Evolutionary conservation across 2,113 vertebrate species (phyloP).

Genomic region (Sorex araneus): DNA sequence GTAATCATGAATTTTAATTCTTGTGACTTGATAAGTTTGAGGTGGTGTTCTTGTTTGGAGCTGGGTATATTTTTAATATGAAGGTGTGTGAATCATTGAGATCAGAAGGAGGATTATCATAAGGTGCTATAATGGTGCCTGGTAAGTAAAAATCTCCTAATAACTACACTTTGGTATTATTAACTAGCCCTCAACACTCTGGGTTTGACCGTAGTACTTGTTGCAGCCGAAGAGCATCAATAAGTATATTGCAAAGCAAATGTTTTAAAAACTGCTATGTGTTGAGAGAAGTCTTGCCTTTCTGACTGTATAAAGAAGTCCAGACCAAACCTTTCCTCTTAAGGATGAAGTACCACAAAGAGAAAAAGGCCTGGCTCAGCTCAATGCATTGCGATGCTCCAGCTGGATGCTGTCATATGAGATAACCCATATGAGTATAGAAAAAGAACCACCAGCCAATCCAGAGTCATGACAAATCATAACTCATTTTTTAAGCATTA

Average conservation of each 20-base stretch:
- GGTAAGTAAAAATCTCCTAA: background rate
- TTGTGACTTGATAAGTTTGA: background rate
- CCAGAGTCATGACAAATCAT: background rate
- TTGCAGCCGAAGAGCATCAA: background rate
- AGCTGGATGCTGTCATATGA: no score
- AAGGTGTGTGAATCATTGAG: accelerated
- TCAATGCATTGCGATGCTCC: no score
- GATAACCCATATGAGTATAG: accelerated
- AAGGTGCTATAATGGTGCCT: no score
- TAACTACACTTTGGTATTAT: background rate
- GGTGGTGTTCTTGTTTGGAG: background rate
- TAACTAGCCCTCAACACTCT: background rate
- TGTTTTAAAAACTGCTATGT: background rate
- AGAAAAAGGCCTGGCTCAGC: accelerated
- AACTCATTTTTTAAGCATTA: background rate
- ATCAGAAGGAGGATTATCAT: background rate
- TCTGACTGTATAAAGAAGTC: background rate
- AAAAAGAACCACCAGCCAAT: background rate
- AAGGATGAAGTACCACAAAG: background rate
- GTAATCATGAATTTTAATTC: background rate
- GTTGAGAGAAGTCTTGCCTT: background rate
- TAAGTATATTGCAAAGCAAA: background rate
- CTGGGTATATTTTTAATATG: background rate
- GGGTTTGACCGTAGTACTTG: background rate
- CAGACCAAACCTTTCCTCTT: background rate